Evolutionary conservation across 2,888 invertebrate species (phyloP).

Genomic region (Apamea crenata): DNA sequence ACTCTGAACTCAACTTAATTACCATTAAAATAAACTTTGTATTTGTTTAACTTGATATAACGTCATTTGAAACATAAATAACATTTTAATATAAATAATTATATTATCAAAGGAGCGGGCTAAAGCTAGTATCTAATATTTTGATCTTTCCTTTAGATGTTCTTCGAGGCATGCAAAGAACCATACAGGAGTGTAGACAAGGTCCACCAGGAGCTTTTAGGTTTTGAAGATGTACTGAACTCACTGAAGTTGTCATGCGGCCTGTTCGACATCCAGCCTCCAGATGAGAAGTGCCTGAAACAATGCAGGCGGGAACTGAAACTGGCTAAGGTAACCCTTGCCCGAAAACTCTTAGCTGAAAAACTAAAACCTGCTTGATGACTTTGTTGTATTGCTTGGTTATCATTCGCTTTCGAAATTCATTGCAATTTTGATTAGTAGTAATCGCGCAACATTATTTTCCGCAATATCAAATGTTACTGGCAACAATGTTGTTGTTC

Average conservation of each 20-base stretch:
- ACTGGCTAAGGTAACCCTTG: slow-evolving; percentile 91
- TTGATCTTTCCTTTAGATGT: slow-evolving; percentile 83
- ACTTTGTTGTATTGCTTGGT: neutral
- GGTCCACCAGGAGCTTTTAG: slow-evolving; percentile 91
- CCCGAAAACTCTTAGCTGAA: neutral
- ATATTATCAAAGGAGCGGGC: neutral
- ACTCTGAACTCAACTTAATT: too few species aligned
- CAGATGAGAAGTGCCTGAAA: slow-evolving; percentile 95
- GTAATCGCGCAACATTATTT: neutral
- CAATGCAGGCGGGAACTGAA: slow-evolving; percentile 94
- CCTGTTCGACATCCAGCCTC: slow-evolving; percentile 96
- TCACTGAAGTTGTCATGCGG: slow-evolving; percentile 93
- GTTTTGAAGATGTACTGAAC: slow-evolving; percentile 92
- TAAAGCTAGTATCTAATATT: neutral
- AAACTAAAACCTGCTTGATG: neutral
- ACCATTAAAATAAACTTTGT: too few species aligned
- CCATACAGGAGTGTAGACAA: slow-evolving; percentile 93
- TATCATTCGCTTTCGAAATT: slow-evolving; percentile 1
- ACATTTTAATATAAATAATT: too few species aligned
- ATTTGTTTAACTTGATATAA: too few species aligned
- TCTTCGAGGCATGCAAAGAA: slow-evolving; percentile 91
- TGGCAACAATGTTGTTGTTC: neutral
- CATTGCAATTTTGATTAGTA: neutral
- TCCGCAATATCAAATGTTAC: neutral
- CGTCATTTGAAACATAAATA: too few species aligned